Evolutionary conservation across 2,797 vertebrate genomes (phyloP), one percentile per base, ranked within the genome.

Genomic region (Neopelma chrysocephalum): DNA sequence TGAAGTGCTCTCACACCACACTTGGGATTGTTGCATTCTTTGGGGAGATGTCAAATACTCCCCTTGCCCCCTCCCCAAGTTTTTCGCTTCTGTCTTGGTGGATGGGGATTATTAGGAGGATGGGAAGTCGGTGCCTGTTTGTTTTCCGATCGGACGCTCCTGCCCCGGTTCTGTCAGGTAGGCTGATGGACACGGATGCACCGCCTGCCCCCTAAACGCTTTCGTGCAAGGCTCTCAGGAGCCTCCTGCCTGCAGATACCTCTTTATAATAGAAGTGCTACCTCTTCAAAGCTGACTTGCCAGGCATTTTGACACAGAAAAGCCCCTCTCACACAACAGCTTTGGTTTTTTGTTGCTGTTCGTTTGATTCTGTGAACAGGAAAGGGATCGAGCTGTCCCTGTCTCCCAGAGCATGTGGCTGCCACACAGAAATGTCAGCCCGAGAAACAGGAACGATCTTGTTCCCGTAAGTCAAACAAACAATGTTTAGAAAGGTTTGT

Each of bases 401-500:
- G 1, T 45, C 32, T 62, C 70, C 60, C 22, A 15, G 82, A 66
- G 58, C 93, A 60, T 26, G 47, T 47, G 91, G 73, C 80, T 54
- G 40, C 89, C 82, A 66, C 66, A 60, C 89, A 77, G 77, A 81
- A 86, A 75, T 20, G 45, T 90, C 85, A 72, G 65, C 42, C 70
- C 3, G 87, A 91, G 62, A 66, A 94, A 82, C 64, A 84, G 69
- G 75, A 93, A 71, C 0, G 0, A 56, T 82, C 73, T 68, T 43
- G 57, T 96, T 97, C 90, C 94, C 5, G 1, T 90, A 96, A 97
- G 66, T 91, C 93, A 94, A 91, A 91, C 83, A 96, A 91, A 91
- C 56, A 77, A 56, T 43, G 38, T 93, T 95, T 91, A 91, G 82
- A 94, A 79, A 95, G 87, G 85, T 87, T 71, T 87, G 77, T 75